These are phyloP conservation scores for Eptesicus fuscus DNA, from an alignment of 2,113 vertebrate species.

Conservation along the genomic window DNA sequence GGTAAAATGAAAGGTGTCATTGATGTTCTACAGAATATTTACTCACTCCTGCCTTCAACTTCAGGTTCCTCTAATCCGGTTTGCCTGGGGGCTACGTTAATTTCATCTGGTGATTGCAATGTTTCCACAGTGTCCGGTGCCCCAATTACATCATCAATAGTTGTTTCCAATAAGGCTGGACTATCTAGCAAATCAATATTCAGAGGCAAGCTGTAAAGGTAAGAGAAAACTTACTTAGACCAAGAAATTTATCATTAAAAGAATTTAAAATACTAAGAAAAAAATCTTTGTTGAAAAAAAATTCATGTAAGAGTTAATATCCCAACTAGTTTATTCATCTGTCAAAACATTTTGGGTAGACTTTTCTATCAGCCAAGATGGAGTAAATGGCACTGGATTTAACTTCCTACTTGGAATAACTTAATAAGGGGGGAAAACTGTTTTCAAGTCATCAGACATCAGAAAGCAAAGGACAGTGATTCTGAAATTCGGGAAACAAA, in stretches of 20 bases:
- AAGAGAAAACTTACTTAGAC: conserved; percentile 61
- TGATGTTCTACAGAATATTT: not conserved
- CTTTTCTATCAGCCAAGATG: not conserved
- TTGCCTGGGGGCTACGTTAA: conserved; percentile 56
- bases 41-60: conserved; percentile 83
- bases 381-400: not conserved
- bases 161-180: conserved; percentile 86
- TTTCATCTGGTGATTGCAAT: conserved; percentile 75
- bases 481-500: not conserved
- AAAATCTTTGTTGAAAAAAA: conserved; percentile 9
- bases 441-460: not conserved
- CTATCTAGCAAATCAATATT: conserved; percentile 81
- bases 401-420: not conserved
- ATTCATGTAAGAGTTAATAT: not conserved
- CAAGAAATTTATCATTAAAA: conserved; percentile 21
- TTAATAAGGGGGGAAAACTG: not conserved
- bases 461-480: not conserved
- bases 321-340: conserved; percentile 19
- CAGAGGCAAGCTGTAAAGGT: conserved; percentile 81
- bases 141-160: conserved; percentile 81
- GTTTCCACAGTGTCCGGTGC: conserved; percentile 70
- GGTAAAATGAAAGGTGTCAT: not conserved
- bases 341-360: not conserved
- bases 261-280: conserved; percentile 18
- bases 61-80: conserved; percentile 64